Conservation (phyloP, 2,113 vertebrate species). For the Burhinus oedicnemus region DNA sequence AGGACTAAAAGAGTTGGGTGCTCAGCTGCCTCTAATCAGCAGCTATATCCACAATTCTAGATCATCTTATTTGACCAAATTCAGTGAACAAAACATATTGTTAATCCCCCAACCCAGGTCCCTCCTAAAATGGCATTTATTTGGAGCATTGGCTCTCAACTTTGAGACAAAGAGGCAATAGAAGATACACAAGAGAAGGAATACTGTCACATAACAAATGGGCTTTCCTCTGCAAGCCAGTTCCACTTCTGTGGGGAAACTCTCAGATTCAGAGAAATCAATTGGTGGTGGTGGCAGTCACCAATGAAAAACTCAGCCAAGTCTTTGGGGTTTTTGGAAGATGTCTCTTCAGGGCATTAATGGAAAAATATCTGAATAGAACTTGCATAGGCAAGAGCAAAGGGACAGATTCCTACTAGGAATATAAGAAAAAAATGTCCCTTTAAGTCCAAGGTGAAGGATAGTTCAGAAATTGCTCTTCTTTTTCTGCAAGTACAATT, state of each 20-base stretch:
- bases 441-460: background rate
- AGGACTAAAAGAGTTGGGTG: background rate
- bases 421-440: background rate
- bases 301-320: background rate
- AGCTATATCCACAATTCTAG: background rate
- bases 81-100: background rate
- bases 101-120: background rate
- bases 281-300: background rate
- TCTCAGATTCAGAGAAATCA: background rate
- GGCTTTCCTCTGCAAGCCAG: background rate
- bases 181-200: background rate
- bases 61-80: background rate
- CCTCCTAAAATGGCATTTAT: background rate
- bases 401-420: background rate
- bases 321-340: background rate
- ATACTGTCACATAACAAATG: background rate
- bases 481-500: background rate
- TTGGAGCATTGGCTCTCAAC: background rate
- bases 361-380: background rate
- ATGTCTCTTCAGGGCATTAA: background rate
- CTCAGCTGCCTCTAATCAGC: background rate
- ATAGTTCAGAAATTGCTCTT: background rate
- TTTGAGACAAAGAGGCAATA: background rate
- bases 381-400: background rate
- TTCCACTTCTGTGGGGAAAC: background rate